Percentiles rank a stretch among this genome's conserved stretches.
Conservation (phyloP, 2,888 invertebrate genomes). For the Lepas anatifera region DNA sequence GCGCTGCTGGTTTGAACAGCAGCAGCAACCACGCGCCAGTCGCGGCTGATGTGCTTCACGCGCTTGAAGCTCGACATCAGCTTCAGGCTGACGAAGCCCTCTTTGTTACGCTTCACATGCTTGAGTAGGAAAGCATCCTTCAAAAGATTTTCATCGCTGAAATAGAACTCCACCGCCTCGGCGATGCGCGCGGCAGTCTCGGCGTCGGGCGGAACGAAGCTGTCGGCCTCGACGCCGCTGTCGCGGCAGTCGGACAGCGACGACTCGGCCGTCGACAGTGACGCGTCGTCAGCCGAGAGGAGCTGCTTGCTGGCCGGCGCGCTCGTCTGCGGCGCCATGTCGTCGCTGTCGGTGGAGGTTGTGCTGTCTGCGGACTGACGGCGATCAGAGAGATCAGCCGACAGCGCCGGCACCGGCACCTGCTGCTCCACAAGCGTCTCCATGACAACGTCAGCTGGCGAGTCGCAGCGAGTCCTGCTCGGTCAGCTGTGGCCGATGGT, state of each 20-base stretch:
- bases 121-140: constrained; percentile 92
- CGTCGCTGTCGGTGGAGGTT: constrained; percentile 1
- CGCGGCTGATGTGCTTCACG: constrained; percentile 84
- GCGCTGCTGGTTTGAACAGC: constrained; percentile 61
- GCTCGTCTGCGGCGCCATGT: not conserved
- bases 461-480: too few relatives aligned
- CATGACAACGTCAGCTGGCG: not conserved
- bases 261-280: not conserved
- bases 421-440: not conserved
- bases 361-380: not conserved
- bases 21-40: constrained; percentile 84
- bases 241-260: constrained; percentile 18
- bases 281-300: not conserved
- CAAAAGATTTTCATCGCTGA: constrained; percentile 85
- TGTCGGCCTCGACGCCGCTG: constrained; percentile 24
- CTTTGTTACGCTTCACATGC: constrained; percentile 87
- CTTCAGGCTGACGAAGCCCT: constrained; percentile 88
- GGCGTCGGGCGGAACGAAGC: constrained; percentile 23
- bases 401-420: not conserved
- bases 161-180: constrained; percentile 72
- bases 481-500: not conserved
- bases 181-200: constrained; percentile 21
- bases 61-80: constrained; percentile 89
- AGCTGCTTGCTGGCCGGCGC: not conserved
- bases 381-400: not conserved